These are phyloP conservation scores for Hydrotaea cyrtoneurina DNA, from an alignment of 2,888 invertebrate species.

Conservation along the genomic window DNA sequence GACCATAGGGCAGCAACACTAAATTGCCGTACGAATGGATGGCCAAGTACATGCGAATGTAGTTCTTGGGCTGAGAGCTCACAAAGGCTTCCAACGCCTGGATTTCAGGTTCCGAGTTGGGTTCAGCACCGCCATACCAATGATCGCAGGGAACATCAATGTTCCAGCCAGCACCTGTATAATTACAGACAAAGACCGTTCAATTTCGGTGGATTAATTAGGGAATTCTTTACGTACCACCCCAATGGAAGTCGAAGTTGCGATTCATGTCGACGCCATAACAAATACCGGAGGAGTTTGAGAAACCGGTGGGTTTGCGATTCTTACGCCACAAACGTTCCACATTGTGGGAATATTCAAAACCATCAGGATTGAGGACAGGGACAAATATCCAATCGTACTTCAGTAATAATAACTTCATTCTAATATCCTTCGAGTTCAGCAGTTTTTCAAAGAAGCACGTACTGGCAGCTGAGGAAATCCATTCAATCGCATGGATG, in stretches of 20 bases:
- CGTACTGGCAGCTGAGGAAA: constrained; percentile 74
- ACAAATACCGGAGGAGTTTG: constrained; percentile 69
- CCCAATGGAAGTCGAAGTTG: constrained; percentile 73
- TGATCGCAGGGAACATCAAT: constrained; percentile 74
- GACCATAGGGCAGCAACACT: constrained; percentile 73
- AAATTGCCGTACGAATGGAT: constrained; percentile 74
- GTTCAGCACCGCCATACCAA: constrained; percentile 72
- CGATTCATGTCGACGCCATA: constrained; percentile 74
- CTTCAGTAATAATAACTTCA: constrained; percentile 46
- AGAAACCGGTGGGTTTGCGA: constrained; percentile 73
- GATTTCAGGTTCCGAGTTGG: constrained; percentile 72
- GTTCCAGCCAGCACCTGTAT: constrained; percentile 69
- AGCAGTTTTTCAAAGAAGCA: constrained; percentile 71
- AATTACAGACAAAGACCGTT: too few species aligned
- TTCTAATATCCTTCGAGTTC: constrained; percentile 67
- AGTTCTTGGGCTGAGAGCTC: constrained; percentile 66
- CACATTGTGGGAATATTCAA: constrained; percentile 71
- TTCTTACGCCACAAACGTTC: constrained; percentile 75
- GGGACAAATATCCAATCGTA: constrained; percentile 75
- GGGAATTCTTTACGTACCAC: too few species aligned
- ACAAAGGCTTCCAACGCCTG: constrained; percentile 69
- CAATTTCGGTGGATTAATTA: too few species aligned
- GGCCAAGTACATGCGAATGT: constrained; percentile 74
- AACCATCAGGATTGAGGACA: constrained; percentile 75
- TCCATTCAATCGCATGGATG: constrained; percentile 77